A percentile compares a stretch with the other conserved stretches of the same genome.
Conservation (phyloP, 1,140 invertebrate genomes). For the Adoxophyes honmai region DNA sequence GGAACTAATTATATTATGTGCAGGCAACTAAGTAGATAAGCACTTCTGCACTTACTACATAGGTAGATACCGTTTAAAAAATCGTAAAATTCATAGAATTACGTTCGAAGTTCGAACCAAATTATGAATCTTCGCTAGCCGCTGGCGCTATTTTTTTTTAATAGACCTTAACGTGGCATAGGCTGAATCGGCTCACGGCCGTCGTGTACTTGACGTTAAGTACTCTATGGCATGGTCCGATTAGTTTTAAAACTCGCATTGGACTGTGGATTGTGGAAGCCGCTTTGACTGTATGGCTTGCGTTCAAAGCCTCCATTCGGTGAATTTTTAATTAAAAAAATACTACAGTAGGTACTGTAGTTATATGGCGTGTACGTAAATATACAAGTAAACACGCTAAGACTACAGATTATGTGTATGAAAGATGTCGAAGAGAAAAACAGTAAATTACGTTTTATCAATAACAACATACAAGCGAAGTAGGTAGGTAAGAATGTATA, state of each 20-base stretch:
- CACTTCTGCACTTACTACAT: too few species aligned
- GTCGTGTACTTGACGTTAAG: conserved; percentile 9
- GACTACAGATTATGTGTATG: too few species aligned
- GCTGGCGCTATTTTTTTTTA: conserved; percentile 1
- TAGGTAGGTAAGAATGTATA: background rate
- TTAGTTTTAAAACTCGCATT: conserved; percentile 3
- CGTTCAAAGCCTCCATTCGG: background rate
- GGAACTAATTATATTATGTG: too few species aligned
- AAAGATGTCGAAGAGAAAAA: background rate
- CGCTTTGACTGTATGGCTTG: background rate
- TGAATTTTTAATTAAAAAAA: background rate
- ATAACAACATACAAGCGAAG: background rate
- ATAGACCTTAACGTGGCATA: conserved; percentile 12
- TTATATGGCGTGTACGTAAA: too few species aligned
- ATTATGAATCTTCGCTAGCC: background rate
- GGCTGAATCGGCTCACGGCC: conserved; percentile 9
- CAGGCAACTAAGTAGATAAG: too few species aligned
- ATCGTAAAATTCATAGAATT: too few species aligned
- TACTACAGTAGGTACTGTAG: too few species aligned
- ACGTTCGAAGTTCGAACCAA: too few species aligned
- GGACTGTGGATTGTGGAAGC: background rate
- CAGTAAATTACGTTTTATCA: background rate
- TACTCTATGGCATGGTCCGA: conserved; percentile 9
- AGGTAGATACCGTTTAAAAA: too few species aligned
- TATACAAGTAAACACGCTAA: too few species aligned